These are phyloP conservation scores for Polypedilum vanderplanki DNA, from an alignment of 1,140 invertebrate genomes.

Conservation along the genomic window DNA sequence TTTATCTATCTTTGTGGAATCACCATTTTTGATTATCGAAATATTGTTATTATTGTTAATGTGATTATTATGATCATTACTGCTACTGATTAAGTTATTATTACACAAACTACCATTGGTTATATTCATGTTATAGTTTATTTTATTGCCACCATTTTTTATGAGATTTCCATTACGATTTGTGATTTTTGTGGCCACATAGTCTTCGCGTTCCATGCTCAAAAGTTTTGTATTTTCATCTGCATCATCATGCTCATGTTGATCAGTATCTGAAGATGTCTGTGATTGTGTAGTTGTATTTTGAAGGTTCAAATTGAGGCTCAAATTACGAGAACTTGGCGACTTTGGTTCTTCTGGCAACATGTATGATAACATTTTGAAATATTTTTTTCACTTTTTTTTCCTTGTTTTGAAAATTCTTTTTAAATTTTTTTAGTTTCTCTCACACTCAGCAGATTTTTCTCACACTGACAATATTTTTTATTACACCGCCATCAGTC, in stretches of 20 bases:
- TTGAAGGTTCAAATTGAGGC: constrained; percentile 5
- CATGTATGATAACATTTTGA: constrained; percentile 24
- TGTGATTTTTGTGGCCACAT: not conserved
- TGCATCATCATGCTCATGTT: not conserved
- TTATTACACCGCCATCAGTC: not conserved
- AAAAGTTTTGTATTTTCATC: constrained; percentile 26
- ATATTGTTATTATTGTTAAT: constrained; percentile 14
- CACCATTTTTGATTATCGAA: constrained; percentile 24
- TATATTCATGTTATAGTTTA: constrained; percentile 13
- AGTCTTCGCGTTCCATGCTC: not conserved
- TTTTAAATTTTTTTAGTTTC: not conserved
- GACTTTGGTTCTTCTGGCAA: constrained; percentile 11
- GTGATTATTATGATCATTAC: constrained; percentile 2
- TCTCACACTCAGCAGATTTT: not conserved
- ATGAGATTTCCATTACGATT: constrained; percentile 23
- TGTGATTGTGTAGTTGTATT: constrained; percentile 21
- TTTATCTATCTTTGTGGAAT: not conserved
- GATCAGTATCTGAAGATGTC: not conserved
- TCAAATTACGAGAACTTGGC: not conserved
- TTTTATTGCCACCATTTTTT: not conserved
- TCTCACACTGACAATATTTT: not conserved
- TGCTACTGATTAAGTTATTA: not conserved
- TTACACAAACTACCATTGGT: constrained; percentile 13
- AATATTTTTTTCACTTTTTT: not conserved
- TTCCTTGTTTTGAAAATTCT: not conserved